These are phyloP conservation scores for Oasisia sp. DNA, from an alignment of 2,888 invertebrate genomes.

Conservation along the genomic window DNA sequence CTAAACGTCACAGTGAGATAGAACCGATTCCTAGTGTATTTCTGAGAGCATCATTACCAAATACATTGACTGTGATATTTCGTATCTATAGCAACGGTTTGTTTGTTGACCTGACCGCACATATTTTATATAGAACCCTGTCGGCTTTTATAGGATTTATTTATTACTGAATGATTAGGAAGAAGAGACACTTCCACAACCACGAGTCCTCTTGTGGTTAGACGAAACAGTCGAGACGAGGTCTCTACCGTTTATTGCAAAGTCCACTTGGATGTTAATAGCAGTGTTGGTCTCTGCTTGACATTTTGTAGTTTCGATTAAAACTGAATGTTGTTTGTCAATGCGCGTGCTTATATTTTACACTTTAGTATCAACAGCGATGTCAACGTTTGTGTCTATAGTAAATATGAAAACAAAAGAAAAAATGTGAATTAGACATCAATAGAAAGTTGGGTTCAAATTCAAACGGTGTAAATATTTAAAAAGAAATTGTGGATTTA, in stretches of 20 bases:
- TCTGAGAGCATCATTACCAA: not conserved
- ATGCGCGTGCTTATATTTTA: not conserved
- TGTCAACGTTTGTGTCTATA: not conserved
- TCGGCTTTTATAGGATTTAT: conserved; percentile 4
- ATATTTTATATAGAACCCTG: conserved; percentile 10
- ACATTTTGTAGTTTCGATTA: not conserved
- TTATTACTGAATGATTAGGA: not conserved
- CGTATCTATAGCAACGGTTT: conserved; percentile 13
- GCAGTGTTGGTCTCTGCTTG: not conserved
- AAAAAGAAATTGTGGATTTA: not conserved
- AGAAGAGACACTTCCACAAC: not conserved
- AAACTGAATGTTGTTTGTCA: conserved; percentile 11
- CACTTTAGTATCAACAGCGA: not conserved
- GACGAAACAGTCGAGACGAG: not conserved
- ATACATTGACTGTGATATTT: not conserved
- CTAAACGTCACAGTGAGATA: not conserved
- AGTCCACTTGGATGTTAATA: not conserved
- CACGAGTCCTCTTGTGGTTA: not conserved
- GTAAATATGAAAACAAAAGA: not conserved
- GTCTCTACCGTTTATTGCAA: not conserved
- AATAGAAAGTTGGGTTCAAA: not conserved
- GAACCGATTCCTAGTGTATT: not conserved
- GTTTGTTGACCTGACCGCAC: not conserved
- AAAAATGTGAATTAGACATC: not conserved
- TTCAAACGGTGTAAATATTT: not conserved